Base-by-base conservation (phyloP, 2,888 invertebrate genomes). In the Willowsia nigromaculata region DNA sequence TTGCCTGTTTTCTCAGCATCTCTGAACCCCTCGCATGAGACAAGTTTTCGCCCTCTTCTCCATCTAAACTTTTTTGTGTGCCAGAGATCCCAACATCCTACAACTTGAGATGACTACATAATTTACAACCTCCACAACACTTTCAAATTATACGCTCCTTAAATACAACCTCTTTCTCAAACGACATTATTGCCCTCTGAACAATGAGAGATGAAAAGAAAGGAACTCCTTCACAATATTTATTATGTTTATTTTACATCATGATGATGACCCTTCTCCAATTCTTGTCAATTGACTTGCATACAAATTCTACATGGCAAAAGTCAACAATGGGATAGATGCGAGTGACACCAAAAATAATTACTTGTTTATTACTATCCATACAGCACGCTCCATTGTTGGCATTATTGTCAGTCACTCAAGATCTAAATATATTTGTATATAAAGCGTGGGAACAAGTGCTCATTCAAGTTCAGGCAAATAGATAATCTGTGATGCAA, bases 111-210 rank as follows among this genome's bases (percentile, higher is more conserved):
- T 11, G 53, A 53, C 22, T n/a, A 18, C 53, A 53, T 80, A 65
- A 89, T 89, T 89, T 85, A 89, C 89, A 89, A 81, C 89, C 56
- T 53, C 13, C 27, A 15, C 25, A 88, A 88, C 88, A 80, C 85
- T 85, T 80, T 78, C 78, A 76, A 89, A 89, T 89, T 89, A 84
- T 71, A 89, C 89, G 85, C 62, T 71, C 25, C 74, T 89, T 87
- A 81, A 30, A 81, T 11, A 13, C 18, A 3, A 62, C 40, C 37
- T 78, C 37, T 76, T 78, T 83, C 74, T 81, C 62, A 27, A 71
- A 62, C n/a, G 62, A 81, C n/a, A n/a, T n/a, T n/a, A n/a, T n/a
- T n/a, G n/a, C n/a, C 40, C 40, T 40, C 5, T 11, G 40, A 40
- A 71, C 6, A 47, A n/a, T n/a, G n/a, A 15, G 22, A 47, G 18